phyloP scores from a whole-genome alignment of 2,113 vertebrate genomes.

The Pongo pygmaeus region DNA sequence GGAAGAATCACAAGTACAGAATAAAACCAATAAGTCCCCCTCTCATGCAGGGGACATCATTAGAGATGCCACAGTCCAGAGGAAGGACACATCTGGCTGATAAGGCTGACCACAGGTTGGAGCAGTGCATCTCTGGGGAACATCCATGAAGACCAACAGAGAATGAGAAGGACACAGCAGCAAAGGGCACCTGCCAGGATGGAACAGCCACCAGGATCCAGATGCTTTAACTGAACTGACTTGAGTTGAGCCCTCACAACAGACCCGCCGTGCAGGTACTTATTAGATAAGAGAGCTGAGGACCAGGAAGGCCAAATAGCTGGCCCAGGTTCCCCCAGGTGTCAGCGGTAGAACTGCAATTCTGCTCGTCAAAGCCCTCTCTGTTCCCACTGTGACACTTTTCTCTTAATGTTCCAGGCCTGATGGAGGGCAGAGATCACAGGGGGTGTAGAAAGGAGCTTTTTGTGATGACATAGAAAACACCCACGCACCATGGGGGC shows the following conservation, averaged over 20 bases:
- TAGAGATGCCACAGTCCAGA: not conserved
- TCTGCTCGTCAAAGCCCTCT: not conserved
- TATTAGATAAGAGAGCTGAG: not conserved
- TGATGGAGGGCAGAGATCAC: not conserved
- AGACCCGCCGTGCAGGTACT: not conserved
- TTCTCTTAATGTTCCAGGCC: not conserved
- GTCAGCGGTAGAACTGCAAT: not conserved
- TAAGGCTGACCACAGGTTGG: not conserved
- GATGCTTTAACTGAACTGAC: too few relatives aligned
- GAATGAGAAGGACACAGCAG: not conserved
- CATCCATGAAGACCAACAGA: fast-evolving
- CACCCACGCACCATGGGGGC: fast-evolving
- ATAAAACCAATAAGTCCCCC: not conserved
- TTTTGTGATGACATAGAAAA: not conserved
- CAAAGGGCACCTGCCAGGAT: fast-evolving
- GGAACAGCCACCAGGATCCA: not conserved
- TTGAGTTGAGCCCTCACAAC: not conserved
- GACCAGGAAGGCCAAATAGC: not conserved
- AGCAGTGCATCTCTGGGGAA: not conserved
- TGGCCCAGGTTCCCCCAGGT: fast-evolving
- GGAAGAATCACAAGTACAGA: not conserved
- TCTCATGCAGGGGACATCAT: not conserved
- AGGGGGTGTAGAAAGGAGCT: too few relatives aligned
- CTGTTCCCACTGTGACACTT: not conserved
- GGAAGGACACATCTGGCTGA: not conserved